These are phyloP conservation scores for Choloepus didactylus DNA, from an alignment of 2,797 vertebrate genomes.

Conservation along the genomic window DNA sequence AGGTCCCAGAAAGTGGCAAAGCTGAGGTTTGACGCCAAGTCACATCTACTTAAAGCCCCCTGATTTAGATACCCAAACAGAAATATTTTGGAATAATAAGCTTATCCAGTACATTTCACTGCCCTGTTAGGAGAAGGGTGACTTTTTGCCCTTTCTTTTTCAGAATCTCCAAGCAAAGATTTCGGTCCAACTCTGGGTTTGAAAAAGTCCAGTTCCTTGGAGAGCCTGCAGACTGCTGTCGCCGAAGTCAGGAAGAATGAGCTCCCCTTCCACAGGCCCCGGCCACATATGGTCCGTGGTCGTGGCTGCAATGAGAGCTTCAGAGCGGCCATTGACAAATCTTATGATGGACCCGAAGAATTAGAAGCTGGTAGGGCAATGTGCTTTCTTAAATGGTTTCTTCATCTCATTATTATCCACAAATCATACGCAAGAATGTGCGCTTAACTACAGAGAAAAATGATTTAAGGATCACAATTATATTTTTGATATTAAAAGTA, in stretches of 20 bases:
- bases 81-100: neutral
- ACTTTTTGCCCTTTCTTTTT: constrained; percentile 76
- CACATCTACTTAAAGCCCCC: neutral
- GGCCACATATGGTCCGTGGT: constrained; percentile 95
- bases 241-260: constrained; percentile 95
- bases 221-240: constrained; percentile 97
- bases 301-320: constrained; percentile 99
- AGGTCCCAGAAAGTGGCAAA: neutral
- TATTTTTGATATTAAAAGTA: constrained; percentile 84
- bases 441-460: constrained; percentile 76
- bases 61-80: neutral
- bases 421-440: constrained; percentile 29
- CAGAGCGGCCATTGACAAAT: constrained; percentile 97
- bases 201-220: constrained; percentile 98
- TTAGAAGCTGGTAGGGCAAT: constrained; percentile 91
- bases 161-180: constrained; percentile 89
- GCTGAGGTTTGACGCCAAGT: neutral
- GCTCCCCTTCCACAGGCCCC: constrained; percentile 95
- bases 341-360: constrained; percentile 95
- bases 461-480: constrained; percentile 79
- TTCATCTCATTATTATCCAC: neutral
- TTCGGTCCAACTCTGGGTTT: constrained; percentile 96
- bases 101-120: neutral
- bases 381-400: neutral
- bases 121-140: neutral